Evolutionary conservation across 2,888 invertebrate genomes (phyloP).

Genomic region (Arrhopalites spinosus): DNA sequence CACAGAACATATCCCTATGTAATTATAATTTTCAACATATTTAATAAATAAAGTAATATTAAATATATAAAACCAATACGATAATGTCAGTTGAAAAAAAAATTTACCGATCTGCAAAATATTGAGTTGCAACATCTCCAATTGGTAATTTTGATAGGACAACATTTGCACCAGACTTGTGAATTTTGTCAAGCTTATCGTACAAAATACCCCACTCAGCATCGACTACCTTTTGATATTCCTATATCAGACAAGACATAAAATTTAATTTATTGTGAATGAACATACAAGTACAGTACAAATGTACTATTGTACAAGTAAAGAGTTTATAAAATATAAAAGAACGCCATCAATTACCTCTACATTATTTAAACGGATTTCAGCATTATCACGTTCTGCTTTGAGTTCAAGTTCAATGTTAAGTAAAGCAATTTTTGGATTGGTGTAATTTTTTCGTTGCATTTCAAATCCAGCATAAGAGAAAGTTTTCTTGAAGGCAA

Average conservation of each 20-base stretch:
- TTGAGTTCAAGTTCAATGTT: constrained; percentile 98
- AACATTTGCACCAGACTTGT: constrained; percentile 91
- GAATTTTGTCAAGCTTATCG: constrained; percentile 88
- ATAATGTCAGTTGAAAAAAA: no score
- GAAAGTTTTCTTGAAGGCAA: constrained; percentile 99
- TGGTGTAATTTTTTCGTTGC: constrained; percentile 92
- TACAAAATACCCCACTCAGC: constrained; percentile 98
- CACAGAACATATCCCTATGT: constrained; percentile 90
- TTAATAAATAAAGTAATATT: no score
- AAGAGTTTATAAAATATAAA: no score
- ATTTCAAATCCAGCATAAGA: constrained; percentile 99
- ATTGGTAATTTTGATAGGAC: constrained; percentile 97
- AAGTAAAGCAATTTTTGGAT: constrained; percentile 91
- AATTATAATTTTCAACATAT: no score
- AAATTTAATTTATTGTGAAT: background rate
- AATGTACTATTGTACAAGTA: no score
- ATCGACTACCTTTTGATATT: constrained; percentile 97
- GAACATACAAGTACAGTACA: no score
- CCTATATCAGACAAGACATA: constrained; percentile 61
- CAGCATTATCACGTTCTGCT: constrained; percentile 98
- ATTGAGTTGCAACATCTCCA: constrained; percentile 99
- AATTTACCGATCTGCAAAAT: constrained; percentile 85
- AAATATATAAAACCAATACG: no score
- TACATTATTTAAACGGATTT: constrained; percentile 92
- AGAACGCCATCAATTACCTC: no score